Base-by-base conservation (phyloP, 2,888 invertebrate species). In the Sipha maydis region DNA sequence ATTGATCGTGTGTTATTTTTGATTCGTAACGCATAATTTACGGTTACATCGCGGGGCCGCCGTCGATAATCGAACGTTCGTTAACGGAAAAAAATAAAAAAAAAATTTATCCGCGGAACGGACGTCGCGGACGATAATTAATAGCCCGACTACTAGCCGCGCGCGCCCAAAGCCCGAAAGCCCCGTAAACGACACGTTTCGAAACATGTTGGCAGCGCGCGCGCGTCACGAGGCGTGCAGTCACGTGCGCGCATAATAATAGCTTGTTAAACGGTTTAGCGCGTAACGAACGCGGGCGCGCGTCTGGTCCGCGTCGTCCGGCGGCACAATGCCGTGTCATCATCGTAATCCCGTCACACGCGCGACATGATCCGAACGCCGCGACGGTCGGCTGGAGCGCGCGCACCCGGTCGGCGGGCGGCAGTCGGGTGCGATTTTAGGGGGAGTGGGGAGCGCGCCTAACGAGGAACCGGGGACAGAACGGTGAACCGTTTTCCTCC, bases 291-390 rank as follows among this genome's bases (percentile, higher is more conserved):
- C 34, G 34, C 34, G 34, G 34, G 3, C 34, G 34, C 34, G 34
- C 34, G 34, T 34, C 34, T 34, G 34, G 34, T 34, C 34, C 34
- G 34, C 34, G 34, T 34, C 34, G 34, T 34, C 34, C 34, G 34
- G 34, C 34, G 34, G 4, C 34, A 34, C 34, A 34, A 34, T 9
- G 41, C 9, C 41, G 41, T 41, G 11, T 14, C 14, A 14, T 48
- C 48, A 14, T 4, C 34, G 48, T 85, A 85, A 85, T 85, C 85
- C 31, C 85, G 85, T 85, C 85, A 85, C 77, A 85, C 85, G 85
- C 67, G 77, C 77, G 77, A 85, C 67, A 77, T 48, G 31, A 76
- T 77, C 77, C 77, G 75, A 61, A 75, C 38, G 56, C 56, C 34
- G 11, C 84, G 9, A 25, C 31, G 69, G 67, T 4, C 34, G 34